Conservation (phyloP, 2,888 invertebrate genomes). For the Mactromeris polynyma region DNA sequence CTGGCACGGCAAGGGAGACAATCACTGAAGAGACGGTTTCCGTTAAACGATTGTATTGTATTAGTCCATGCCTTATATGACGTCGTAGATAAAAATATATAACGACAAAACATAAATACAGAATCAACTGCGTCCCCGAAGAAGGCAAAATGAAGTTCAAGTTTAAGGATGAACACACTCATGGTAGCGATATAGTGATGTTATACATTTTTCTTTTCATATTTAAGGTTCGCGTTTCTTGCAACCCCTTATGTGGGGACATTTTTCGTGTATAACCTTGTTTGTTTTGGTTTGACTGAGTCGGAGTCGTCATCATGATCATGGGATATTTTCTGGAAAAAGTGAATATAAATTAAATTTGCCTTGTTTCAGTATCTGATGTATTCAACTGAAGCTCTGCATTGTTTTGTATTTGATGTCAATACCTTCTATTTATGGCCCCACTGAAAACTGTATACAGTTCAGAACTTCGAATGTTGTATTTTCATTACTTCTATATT, state of each 20-base stretch:
- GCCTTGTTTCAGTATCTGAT: too few relatives aligned
- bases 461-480: too few relatives aligned
- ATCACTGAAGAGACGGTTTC: not conserved
- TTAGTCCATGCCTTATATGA: constrained; percentile 43
- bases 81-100: constrained; percentile 62
- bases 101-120: not conserved
- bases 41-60: not conserved
- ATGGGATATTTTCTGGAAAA: too few relatives aligned
- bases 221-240: not conserved
- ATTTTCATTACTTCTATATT: too few relatives aligned
- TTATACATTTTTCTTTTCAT: not conserved
- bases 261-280: not conserved
- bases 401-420: too few relatives aligned
- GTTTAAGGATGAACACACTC: constrained; percentile 86
- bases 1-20: too few relatives aligned
- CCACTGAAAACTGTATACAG: too few relatives aligned
- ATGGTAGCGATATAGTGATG: constrained; percentile 77
- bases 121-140: not conserved
- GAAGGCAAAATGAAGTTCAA: constrained; percentile 84
- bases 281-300: constrained; percentile 10
- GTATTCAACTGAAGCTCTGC: too few relatives aligned
- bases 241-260: not conserved
- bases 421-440: too few relatives aligned
- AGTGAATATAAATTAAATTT: too few relatives aligned
- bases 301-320: too few relatives aligned